Evolutionary conservation across 2,888 invertebrate genomes (phyloP).

Genomic region (Thumatha senex): DNA sequence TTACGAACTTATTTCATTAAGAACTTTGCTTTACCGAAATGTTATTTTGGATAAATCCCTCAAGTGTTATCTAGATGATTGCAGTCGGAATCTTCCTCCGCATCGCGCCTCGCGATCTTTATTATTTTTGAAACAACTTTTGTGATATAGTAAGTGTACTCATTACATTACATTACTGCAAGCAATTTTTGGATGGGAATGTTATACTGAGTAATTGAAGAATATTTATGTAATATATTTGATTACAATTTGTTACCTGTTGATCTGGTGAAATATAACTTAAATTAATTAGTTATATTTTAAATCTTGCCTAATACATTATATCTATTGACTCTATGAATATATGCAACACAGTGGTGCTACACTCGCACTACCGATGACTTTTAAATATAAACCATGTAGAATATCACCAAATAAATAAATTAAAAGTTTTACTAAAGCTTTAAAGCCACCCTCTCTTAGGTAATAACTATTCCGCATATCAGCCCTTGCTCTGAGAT

Average conservation of each 20-base stretch:
- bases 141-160: slow-evolving; percentile 10
- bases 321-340: too few species aligned
- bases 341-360: too few species aligned
- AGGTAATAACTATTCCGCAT: slow-evolving; percentile 69
- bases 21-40: slow-evolving; percentile 65
- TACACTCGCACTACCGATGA: too few species aligned
- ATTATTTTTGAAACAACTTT: slow-evolving; percentile 27
- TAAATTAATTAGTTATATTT: too few species aligned
- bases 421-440: slow-evolving; percentile 35
- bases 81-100: slow-evolving; percentile 49
- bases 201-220: not conserved
- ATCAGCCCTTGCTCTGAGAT: slow-evolving; percentile 54
- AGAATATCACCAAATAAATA: slow-evolving; percentile 40
- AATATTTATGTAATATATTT: too few species aligned
- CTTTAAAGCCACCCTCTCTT: slow-evolving; percentile 54
- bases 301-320: too few species aligned
- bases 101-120: slow-evolving; percentile 29
- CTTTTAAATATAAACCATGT: too few species aligned
- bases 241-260: too few species aligned
- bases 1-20: slow-evolving; percentile 77
- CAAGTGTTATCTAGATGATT: slow-evolving; percentile 63
- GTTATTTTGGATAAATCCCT: slow-evolving; percentile 71
- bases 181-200: too few species aligned
- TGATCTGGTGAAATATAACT: too few species aligned
- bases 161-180: too few species aligned